A percentile compares a stretch with the other conserved stretches of the same genome.
phyloP scores from a whole-genome alignment of 2,797 vertebrate species.

The Megalops cyprinoides region DNA sequence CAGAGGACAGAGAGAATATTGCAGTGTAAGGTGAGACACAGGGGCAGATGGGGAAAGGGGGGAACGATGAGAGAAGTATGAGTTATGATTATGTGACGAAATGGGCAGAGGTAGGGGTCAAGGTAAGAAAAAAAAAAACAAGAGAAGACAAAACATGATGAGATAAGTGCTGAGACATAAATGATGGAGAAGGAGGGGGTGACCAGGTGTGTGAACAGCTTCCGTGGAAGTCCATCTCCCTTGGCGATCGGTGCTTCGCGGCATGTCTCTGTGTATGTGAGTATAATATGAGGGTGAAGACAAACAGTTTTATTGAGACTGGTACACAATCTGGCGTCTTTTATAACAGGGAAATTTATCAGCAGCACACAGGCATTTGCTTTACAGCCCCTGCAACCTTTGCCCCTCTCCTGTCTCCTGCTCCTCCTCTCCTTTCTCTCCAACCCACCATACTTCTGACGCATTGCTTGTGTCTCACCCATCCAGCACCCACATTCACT shows the following conservation, averaged over 20 bases:
- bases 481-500: not conserved
- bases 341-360: constrained; percentile 70
- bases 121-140: not conserved
- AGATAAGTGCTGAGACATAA: no score
- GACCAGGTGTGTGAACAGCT: not conserved
- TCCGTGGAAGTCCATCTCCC: not conserved
- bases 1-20: not conserved
- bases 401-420: constrained; percentile 43
- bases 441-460: not conserved
- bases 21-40: not conserved
- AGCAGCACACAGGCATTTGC: constrained; percentile 52
- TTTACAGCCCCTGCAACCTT: constrained; percentile 69
- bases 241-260: not conserved
- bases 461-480: not conserved
- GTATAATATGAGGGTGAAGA: constrained; percentile 38
- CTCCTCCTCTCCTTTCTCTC: not conserved
- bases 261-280: not conserved
- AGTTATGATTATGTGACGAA: not conserved
- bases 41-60: not conserved
- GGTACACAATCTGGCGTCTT: constrained; percentile 58
- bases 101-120: not conserved
- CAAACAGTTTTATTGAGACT: constrained; percentile 55
- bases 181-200: not conserved
- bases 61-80: not conserved
- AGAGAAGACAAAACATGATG: not conserved